Conservation (phyloP, 2,888 invertebrate species). For the Metalampra italica region DNA sequence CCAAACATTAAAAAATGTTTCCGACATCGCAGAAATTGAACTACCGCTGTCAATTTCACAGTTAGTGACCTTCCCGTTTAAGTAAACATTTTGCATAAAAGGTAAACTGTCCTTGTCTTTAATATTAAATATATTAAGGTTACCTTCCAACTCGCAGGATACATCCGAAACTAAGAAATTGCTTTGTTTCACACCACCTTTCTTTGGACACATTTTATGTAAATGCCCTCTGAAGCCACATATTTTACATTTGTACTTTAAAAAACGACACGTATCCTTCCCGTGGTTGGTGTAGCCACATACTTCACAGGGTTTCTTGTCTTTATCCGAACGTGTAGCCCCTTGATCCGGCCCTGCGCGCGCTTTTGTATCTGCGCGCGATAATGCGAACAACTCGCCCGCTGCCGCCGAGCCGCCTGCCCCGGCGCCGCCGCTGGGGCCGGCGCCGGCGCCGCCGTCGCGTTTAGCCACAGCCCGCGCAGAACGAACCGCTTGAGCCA, state of each 20-base stretch:
- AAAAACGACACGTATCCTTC: constrained; percentile 9
- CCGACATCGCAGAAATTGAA: neutral
- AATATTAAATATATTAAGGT: neutral
- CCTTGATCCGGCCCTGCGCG: neutral
- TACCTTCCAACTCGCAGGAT: neutral
- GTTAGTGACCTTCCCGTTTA: neutral
- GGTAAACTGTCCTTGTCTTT: neutral
- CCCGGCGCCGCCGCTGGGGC: neutral
- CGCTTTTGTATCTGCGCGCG: neutral
- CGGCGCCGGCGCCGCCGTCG: neutral
- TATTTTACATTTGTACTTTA: constrained; percentile 3
- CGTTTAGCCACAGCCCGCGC: neutral
- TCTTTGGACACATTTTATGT: neutral
- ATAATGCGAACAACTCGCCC: neutral
- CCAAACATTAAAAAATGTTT: neutral
- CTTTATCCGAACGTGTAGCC: neutral
- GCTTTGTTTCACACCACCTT: neutral
- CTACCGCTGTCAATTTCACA: neutral
- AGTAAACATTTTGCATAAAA: neutral
- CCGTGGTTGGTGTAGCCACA: constrained; percentile 10
- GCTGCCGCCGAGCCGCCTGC: neutral
- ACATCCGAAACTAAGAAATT: neutral
- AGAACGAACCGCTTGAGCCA: constrained; percentile 8
- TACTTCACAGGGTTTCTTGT: constrained; percentile 4
- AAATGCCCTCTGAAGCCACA: constrained; percentile 8